These are phyloP conservation scores for Cebidichthys violaceus DNA, from an alignment of 2,113 vertebrate species.

Conservation along the genomic window DNA sequence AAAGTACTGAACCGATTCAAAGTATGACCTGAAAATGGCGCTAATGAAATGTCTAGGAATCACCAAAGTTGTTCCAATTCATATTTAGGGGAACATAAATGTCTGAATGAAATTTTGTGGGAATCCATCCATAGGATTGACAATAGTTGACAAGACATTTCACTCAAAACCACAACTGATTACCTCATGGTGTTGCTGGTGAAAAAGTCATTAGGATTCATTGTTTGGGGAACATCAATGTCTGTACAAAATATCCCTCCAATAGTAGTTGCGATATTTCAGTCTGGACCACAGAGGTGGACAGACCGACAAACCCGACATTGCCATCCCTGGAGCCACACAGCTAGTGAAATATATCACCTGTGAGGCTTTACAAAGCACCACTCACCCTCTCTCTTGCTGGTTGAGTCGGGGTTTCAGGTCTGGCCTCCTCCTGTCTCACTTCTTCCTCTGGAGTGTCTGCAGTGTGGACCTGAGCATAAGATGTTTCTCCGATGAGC, in stretches of 20 bases:
- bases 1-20: background rate
- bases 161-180: background rate
- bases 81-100: background rate
- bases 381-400: constrained; percentile 77
- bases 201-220: background rate
- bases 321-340: background rate
- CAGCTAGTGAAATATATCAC: background rate
- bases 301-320: background rate
- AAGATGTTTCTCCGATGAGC: constrained; percentile 54
- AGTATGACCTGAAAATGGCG: background rate
- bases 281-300: background rate
- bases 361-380: background rate
- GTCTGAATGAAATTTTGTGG: background rate
- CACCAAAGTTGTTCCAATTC: background rate
- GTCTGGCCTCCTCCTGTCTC: constrained; percentile 1
- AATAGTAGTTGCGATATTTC: background rate
- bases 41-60: background rate
- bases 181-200: too few relatives aligned
- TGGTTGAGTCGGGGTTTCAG: constrained; percentile 38
- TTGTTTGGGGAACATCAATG: background rate
- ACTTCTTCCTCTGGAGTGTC: constrained; percentile 15
- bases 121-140: too few relatives aligned
- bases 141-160: background rate
- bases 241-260: background rate
- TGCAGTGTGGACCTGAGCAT: constrained; percentile 36